Base-by-base conservation (phyloP, 2,797 vertebrate genomes). In the Heterohyrax brucei region DNA sequence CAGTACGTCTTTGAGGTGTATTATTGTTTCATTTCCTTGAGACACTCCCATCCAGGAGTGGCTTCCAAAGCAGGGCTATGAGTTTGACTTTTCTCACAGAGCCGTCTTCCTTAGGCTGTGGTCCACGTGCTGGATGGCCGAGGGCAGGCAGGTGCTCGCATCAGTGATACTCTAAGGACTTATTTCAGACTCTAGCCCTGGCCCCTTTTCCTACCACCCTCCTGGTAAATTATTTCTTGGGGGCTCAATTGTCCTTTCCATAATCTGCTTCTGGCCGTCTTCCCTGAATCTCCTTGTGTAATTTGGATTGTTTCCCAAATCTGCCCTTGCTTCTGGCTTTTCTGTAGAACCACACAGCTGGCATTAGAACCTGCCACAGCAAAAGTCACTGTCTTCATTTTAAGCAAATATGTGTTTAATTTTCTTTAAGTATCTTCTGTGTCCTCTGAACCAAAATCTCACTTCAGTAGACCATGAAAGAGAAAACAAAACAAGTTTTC, bases 261-360 rank as follows among this genome's bases (percentile, higher is more conserved):
- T 72, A 91, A 79, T 66, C 66, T 66, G 33, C 5, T 89, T 14
- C 92, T 95, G 73, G 50, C 86, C 44, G 39, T 10, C 16, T 59
- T 90, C 64, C 53, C 48, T 66, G 24, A n/a, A 44, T 79, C 44
- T 10, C 39, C 39, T 93, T 96, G 81, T 95, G 82, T 77, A 39
- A 72, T 83, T 70, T 24, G 83, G 77, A 92, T 62, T 83, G 26
- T 86, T 88, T 73, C 64, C 77, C 76, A 83, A 56, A 83, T 87
- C 33, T 73, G 61, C 87, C 39, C 46, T 46, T n/a, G 14, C n/a
- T 87, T 21, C 59, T 56, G 61, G 84, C 76, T 93, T 89, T 85
- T 28, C 64, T 64, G 9, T 70, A 48, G 48, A 89, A 64, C 33
- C 44, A 62, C 66, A 81, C 53, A 75, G 90, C n/a, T 88, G 94